These are phyloP conservation scores for Glyphotaelius pellucidus DNA, from an alignment of 2,888 invertebrate species.

Conservation along the genomic window DNA sequence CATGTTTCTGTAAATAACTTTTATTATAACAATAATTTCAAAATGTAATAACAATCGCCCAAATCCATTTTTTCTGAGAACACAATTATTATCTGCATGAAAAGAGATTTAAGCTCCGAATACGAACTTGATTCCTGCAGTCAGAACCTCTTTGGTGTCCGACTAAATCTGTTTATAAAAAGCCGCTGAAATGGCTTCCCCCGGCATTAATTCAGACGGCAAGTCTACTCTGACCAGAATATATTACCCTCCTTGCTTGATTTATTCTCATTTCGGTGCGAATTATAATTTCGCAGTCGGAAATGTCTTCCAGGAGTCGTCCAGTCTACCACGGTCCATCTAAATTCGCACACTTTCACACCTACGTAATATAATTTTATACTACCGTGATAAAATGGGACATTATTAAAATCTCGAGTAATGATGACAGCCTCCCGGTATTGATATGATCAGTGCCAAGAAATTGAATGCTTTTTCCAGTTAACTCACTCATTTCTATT, in stretches of 20 bases:
- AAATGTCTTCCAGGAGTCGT: conserved; percentile 21
- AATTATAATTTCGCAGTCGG: conserved; percentile 5
- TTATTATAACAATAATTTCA: too few relatives aligned
- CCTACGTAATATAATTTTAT: not conserved
- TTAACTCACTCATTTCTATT: not conserved
- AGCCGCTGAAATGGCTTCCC: not conserved
- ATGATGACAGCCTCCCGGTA: not conserved
- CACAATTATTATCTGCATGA: not conserved
- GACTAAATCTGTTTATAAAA: conserved; percentile 12
- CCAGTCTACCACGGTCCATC: conserved; percentile 30
- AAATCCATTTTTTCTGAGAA: not conserved
- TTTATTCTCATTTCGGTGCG: conserved; percentile 19
- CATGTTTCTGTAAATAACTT: too few relatives aligned
- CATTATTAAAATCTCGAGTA: not conserved
- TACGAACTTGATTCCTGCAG: not conserved
- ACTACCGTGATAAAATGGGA: not conserved
- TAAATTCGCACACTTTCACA: not conserved
- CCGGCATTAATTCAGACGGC: not conserved
- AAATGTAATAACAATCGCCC: not conserved
- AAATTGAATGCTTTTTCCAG: not conserved
- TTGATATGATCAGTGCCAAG: not conserved
- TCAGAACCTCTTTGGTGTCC: not conserved
- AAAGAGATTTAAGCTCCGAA: not conserved
- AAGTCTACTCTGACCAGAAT: not conserved
- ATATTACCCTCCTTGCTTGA: conserved; percentile 24